These are phyloP conservation scores for Typhlomys cinereus DNA, from an alignment of 2,113 vertebrate genomes.

Conservation along the genomic window DNA sequence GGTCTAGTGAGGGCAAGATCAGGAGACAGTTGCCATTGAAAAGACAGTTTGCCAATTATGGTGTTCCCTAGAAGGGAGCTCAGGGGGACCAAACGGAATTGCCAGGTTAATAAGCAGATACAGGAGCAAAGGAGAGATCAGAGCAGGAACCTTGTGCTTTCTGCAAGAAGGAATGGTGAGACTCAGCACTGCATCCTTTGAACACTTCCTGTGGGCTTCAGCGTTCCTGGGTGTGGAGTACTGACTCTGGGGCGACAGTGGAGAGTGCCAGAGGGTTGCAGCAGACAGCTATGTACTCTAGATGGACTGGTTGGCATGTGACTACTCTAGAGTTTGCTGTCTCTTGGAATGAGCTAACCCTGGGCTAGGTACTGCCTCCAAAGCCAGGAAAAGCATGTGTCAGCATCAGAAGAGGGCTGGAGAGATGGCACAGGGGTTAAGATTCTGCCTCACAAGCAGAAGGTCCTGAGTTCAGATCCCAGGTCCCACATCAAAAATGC, in stretches of 20 bases:
- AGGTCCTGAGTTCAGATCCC: too few species aligned
- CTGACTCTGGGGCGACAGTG: background rate
- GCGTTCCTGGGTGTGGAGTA: background rate
- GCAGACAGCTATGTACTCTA: too few species aligned
- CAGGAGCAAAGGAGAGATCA: rapidly evolving
- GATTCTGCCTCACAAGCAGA: too few species aligned
- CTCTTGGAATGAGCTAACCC: background rate
- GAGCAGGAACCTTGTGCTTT: background rate
- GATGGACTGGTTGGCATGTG: background rate
- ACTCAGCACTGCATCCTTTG: background rate
- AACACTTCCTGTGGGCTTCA: too few species aligned
- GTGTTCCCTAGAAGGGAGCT: background rate
- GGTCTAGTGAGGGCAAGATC: background rate
- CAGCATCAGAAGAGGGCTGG: background rate
- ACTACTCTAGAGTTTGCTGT: background rate
- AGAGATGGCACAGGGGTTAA: background rate
- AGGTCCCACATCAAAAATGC: too few species aligned
- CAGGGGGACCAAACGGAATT: rapidly evolving
- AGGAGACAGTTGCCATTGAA: background rate
- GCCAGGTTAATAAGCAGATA: background rate
- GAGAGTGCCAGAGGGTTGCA: background rate
- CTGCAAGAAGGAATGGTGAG: background rate
- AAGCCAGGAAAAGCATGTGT: background rate
- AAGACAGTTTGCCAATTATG: background rate
- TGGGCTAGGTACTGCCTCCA: background rate